phyloP scores from a whole-genome alignment of 2,113 vertebrate species.

The Brachyhypopomus occidentalis region DNA sequence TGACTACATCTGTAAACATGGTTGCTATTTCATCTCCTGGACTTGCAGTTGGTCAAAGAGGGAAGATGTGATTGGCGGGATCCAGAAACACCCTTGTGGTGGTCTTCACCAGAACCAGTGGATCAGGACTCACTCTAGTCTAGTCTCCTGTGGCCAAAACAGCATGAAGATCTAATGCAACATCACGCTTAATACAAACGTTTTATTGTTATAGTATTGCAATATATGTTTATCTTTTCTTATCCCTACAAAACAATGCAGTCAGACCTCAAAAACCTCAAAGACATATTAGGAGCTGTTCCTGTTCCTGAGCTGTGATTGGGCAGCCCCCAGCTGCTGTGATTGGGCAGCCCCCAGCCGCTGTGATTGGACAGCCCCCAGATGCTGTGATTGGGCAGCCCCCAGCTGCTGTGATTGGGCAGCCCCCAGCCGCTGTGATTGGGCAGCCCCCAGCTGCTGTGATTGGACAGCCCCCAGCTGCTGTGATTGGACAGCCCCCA shows the following conservation, averaged over 20 bases:
- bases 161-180: constrained; percentile 9
- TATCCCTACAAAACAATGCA: constrained; percentile 8
- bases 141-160: constrained; percentile 2
- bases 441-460: no score
- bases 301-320: background rate
- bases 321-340: no score
- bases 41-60: constrained; percentile 72
- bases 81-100: background rate
- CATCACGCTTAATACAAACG: constrained; percentile 18
- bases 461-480: no score
- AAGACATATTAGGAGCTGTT: constrained; percentile 30
- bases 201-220: constrained; percentile 40
- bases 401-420: no score
- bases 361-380: no score
- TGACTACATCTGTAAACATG: background rate
- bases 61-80: constrained; percentile 43
- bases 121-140: background rate
- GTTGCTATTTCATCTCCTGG: background rate
- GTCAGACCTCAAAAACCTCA: background rate
- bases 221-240: constrained; percentile 10
- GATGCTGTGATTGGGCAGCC: no score
- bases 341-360: no score
- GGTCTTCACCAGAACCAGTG: background rate
- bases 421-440: no score
- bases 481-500: no score